Evolutionary conservation across 2,113 vertebrate genomes (phyloP).

Genomic region (Tamias sibiricus): DNA sequence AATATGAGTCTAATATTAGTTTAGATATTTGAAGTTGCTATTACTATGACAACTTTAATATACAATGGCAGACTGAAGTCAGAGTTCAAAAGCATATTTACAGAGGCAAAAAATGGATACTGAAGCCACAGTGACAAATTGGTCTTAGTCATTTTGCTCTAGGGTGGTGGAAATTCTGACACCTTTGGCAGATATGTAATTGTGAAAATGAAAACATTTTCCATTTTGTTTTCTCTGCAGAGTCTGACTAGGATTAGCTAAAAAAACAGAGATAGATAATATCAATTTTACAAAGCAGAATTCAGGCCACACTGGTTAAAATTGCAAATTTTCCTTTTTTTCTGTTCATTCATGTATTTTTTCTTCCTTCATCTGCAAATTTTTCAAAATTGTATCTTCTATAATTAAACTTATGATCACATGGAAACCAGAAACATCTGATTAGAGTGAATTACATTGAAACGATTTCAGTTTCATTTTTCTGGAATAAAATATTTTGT

Average conservation of each 20-base stretch:
- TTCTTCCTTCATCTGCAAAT: neutral
- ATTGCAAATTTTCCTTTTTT: neutral
- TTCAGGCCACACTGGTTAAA: neutral
- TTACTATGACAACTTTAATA: neutral
- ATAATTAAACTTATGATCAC: slow-evolving; percentile 20
- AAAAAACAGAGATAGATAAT: neutral
- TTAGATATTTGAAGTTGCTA: neutral
- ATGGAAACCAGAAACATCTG: neutral
- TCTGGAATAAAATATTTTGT: neutral
- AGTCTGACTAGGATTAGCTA: neutral
- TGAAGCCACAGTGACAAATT: neutral
- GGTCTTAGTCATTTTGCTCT: neutral
- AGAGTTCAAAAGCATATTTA: neutral
- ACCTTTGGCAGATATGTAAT: neutral
- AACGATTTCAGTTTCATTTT: slow-evolving; percentile 35
- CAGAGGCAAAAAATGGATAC: neutral
- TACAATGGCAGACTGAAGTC: neutral
- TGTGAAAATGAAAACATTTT: neutral
- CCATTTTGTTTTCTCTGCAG: neutral
- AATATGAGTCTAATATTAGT: neutral
- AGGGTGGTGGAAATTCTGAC: neutral
- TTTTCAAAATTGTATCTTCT: slow-evolving; percentile 6
- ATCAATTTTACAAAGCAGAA: neutral
- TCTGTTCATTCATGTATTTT: neutral
- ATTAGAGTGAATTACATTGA: slow-evolving; percentile 35